Base-by-base conservation (phyloP, 1,140 invertebrate genomes). In the Penaeus indicus region DNA sequence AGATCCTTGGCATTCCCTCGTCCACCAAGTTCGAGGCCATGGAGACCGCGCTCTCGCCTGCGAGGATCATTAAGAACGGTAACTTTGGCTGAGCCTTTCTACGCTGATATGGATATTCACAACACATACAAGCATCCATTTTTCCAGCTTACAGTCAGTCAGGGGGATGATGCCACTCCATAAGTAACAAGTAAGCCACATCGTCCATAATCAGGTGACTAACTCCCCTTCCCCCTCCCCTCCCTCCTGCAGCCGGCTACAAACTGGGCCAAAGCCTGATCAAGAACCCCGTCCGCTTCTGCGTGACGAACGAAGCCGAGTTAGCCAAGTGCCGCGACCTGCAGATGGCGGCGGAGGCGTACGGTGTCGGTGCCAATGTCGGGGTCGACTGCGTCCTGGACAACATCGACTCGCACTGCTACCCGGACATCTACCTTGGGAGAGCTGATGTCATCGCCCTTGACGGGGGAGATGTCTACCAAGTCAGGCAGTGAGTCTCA, bases 341-440 rank as follows among this genome's bases (percentile, higher is more conserved):
- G 85, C 13, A 19, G 42, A 77, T 75, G 80, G 86, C 81, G 27
- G 91, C 95, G 95, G 0, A 94, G 95, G 85, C 95, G 96, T 91
- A 95, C 96, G 38, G 93, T 96, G 5, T 96, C 96, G 0, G 94
- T 94, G 84, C 92, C 96, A 21, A 94, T 95, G 82, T 97, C 96
- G 91, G 92, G 7, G 22, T 89, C 95, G 1, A 92, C 94, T 63
- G 94, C 94, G 16, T 21, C 42, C 61, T 67, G 21, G 38, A n/a
- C 69, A 92, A 91, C 16, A 92, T 92, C 0, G 93, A 94, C 18
- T 92, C 93, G 0, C 94, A 95, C 8, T 98, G 97, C 92, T 93
- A 97, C 90, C 93, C 95, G 79, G 94, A 94, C 13, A 94, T 97
- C 0, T 93, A 94, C 19, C 92, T 93, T 4, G 94, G 94, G 25